phyloP scores from a whole-genome alignment of 2,888 invertebrate species.

The Drosophila fungiperda region DNA sequence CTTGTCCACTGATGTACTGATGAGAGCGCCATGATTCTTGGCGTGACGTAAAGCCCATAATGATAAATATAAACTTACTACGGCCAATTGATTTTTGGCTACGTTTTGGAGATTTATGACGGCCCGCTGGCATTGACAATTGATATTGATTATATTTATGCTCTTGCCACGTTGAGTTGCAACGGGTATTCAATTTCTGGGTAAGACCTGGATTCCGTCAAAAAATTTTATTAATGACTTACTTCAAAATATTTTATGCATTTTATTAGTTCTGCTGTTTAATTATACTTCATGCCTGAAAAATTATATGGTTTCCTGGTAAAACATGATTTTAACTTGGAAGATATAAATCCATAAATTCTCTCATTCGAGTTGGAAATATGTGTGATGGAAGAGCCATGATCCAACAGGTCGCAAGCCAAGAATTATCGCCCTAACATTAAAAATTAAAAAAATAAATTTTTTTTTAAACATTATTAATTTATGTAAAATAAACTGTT shows the following conservation, averaged over 20 bases:
- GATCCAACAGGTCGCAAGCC: background rate
- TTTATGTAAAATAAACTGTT: background rate
- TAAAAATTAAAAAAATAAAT: background rate
- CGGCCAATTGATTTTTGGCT: slow-evolving; percentile 57
- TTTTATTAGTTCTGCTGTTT: background rate
- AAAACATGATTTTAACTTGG: background rate
- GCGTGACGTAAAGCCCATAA: slow-evolving; percentile 51
- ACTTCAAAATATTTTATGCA: background rate
- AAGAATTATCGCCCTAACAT: background rate
- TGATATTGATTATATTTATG: slow-evolving; percentile 68
- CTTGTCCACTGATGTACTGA: slow-evolving; percentile 2
- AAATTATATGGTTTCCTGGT: background rate
- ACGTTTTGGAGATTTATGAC: slow-evolving; percentile 67
- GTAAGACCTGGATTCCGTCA: background rate
- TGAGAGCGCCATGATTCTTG: slow-evolving; percentile 30
- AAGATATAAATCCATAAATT: background rate
- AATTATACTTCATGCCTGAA: background rate
- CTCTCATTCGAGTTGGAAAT: too few relatives aligned
- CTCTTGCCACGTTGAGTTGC: background rate
- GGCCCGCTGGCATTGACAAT: slow-evolving; percentile 34
- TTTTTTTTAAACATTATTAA: background rate
- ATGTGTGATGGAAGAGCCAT: background rate
- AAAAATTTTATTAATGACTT: background rate
- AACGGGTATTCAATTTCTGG: background rate
- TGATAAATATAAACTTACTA: slow-evolving; percentile 53